These are phyloP conservation scores for Zygothrica quintamaculata DNA, from an alignment of 2,888 invertebrate species.

Conservation along the genomic window DNA sequence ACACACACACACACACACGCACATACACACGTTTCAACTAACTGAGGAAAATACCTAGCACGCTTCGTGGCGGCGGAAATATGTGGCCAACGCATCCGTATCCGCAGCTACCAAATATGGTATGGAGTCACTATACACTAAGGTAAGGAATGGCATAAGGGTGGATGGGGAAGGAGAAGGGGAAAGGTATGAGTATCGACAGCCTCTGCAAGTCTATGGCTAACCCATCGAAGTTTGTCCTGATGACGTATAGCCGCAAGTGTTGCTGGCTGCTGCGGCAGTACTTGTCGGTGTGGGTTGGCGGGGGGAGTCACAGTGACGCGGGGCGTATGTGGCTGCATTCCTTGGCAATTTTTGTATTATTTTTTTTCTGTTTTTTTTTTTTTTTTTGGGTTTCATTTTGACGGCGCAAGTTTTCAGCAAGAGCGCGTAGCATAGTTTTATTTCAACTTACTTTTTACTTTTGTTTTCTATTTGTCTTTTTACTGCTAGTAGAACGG, in stretches of 20 bases:
- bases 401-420: constrained; percentile 44
- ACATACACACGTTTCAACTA: constrained; percentile 39
- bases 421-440: constrained; percentile 64
- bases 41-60: constrained; percentile 69
- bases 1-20: constrained; percentile 64
- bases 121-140: constrained; percentile 21
- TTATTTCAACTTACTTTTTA: constrained; percentile 65
- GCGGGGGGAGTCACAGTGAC: not conserved
- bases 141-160: too few species aligned
- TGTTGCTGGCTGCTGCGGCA: not conserved
- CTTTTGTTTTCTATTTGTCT: constrained; percentile 77
- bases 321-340: constrained; percentile 43
- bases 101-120: constrained; percentile 2
- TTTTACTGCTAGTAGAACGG: constrained; percentile 38
- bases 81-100: constrained; percentile 68
- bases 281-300: not conserved
- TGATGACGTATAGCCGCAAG: constrained; percentile 62
- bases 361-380: too few species aligned
- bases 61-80: constrained; percentile 74
- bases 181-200: constrained; percentile 21
- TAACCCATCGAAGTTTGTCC: constrained; percentile 69
- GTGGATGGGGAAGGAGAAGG: not conserved
- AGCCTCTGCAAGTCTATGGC: constrained; percentile 32
- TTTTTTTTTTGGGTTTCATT: constrained; percentile 42
- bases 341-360: constrained; percentile 53